Evolutionary conservation across 2,797 vertebrate species (phyloP), one percentile per base, ranked within the genome.

Genomic region (Microctenopoma lineatum): DNA sequence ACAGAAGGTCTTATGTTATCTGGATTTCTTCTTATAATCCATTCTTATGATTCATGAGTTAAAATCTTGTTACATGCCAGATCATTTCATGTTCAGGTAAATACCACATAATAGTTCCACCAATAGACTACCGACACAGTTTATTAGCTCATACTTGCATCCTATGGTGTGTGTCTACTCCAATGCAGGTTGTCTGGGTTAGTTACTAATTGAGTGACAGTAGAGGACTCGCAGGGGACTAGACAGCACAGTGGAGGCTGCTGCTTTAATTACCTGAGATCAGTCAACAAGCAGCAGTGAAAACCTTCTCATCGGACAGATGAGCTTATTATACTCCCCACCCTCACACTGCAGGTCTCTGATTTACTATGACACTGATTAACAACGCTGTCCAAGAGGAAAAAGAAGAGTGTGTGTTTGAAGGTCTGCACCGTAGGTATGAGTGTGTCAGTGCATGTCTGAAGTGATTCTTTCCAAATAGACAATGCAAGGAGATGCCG

Each of bases 331-430:
- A 85, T 68, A 70, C 65, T 66, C 75, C 64, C 63, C 59, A 57
- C 47, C 57, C 70, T 81, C 75, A 73, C 67, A 77, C 71, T 65
- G 38, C 46, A 71, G 55, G 62, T 51, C 63, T 73, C 76, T 86
- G 83, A 89, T 90, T 88, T 86, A 92, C 78, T 80, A 54, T 86
- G 81, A 90, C 88, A 83, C 73, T 87, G 77, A 90, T 87, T 84
- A 89, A 87, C 72, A 85, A 83, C 74, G 66, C 52, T 73, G 51
- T 80, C 57, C 47, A 41, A 14, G 57, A 65, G 38, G 32, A 48
- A 69, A 69, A 46, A 51, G 68, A 10, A 48, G n/a, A 16, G 16
- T 15, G 1, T 46, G 4, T 38, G 59, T 21, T 21, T 21, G 21
- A 21, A 21, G 21, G 21, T 21, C 21, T 21, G 21, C 21, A 21